Conservation (phyloP, 2,797 vertebrate genomes). For the Pangasius sanitwongsei region DNA sequence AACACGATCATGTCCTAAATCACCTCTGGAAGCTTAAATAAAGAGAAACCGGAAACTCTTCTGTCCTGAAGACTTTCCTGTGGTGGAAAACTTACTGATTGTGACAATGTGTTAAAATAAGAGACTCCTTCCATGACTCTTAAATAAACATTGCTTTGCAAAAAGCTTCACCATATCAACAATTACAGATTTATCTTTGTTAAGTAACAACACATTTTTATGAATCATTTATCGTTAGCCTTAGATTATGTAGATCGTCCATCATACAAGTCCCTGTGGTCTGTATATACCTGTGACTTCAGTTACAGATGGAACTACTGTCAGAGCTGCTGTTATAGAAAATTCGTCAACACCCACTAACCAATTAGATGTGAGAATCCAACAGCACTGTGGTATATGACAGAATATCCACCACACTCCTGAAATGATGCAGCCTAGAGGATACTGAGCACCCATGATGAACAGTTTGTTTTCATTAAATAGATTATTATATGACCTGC, state of each 20-base stretch:
- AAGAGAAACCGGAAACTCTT: not conserved
- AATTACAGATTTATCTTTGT: not conserved
- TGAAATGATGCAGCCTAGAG: not conserved
- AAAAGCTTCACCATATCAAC: not conserved
- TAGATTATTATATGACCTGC: not conserved
- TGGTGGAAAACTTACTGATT: slow-evolving; percentile 20
- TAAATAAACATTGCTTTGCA: not conserved
- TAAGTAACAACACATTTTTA: not conserved
- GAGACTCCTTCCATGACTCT: not conserved
- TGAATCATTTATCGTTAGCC: not conserved
- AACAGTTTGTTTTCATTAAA: not conserved
- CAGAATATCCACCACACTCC: not conserved
- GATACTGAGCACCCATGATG: not conserved
- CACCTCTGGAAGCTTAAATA: not conserved
- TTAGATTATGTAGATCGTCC: not conserved
- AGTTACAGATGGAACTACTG: not conserved
- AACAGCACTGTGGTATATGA: not conserved
- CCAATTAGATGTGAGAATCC: not conserved
- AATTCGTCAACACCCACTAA: not conserved
- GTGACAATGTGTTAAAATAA: not conserved
- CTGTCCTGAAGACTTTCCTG: not conserved
- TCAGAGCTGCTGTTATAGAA: not conserved
- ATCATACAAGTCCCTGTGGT: not conserved
- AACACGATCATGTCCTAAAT: not conserved
- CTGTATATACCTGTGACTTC: not conserved